Percentiles rank a stretch among this genome's conserved stretches.
Evolutionary conservation across 2,888 invertebrate species (phyloP).

Genomic region (Lasioglossum pauxillum): DNA sequence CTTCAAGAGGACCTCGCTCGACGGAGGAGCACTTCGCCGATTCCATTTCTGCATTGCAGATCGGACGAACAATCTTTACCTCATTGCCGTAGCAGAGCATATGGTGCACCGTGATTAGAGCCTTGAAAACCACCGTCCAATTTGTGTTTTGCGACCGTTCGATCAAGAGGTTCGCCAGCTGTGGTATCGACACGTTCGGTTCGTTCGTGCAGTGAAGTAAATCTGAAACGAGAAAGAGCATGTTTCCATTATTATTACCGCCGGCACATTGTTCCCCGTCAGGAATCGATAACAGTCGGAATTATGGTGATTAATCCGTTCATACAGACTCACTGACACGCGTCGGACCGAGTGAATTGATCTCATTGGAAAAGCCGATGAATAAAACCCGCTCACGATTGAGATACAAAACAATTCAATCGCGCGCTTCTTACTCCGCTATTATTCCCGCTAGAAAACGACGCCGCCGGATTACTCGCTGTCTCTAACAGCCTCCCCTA

Average conservation of each 20-base stretch:
- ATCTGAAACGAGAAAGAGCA: conserved; percentile 87
- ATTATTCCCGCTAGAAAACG: background rate
- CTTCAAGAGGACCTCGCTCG: conserved; percentile 23
- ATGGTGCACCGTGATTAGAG: conserved; percentile 99
- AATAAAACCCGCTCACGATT: background rate
- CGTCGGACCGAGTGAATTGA: background rate
- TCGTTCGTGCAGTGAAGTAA: conserved; percentile 99
- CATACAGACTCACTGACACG: background rate
- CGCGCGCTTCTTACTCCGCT: background rate
- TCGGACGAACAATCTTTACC: conserved; percentile 87
- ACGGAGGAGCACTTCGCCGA: background rate
- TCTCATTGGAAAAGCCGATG: background rate
- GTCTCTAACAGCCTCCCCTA: background rate
- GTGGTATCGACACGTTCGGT: conserved; percentile 99
- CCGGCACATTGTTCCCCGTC: background rate
- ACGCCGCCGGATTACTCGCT: background rate
- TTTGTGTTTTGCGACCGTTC: conserved; percentile 99
- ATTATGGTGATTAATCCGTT: background rate
- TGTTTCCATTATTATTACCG: background rate
- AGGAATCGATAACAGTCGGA: background rate
- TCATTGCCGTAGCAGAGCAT: conserved; percentile 99
- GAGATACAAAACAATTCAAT: background rate
- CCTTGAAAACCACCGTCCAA: conserved; percentile 99
- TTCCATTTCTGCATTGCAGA: conserved; percentile 25
- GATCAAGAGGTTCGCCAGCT: conserved; percentile 98